A percentile compares a stretch with the other conserved stretches of the same genome.
phyloP scores from a whole-genome alignment of 2,797 vertebrate genomes.

The Salarias fasciatus region DNA sequence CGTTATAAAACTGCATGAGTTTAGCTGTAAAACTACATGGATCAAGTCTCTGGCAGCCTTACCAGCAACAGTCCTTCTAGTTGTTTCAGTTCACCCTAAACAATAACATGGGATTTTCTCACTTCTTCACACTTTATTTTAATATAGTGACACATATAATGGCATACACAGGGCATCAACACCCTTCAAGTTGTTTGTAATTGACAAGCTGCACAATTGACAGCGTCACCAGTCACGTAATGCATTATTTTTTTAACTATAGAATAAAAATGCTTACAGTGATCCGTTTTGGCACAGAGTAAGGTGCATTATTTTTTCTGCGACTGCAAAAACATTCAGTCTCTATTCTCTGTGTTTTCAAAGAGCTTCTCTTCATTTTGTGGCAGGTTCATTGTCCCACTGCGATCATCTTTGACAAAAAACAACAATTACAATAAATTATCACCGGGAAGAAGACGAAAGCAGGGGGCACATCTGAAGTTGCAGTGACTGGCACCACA shows the following conservation, averaged over 20 bases:
- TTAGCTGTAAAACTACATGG: too few relatives aligned
- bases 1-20: too few relatives aligned
- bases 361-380: constrained; percentile 13
- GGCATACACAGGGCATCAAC: background rate
- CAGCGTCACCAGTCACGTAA: constrained; percentile 3
- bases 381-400: constrained; percentile 11
- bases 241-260: background rate
- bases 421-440: constrained; percentile 29
- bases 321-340: constrained; percentile 34
- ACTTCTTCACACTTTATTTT: background rate
- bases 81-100: too few relatives aligned
- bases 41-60: too few relatives aligned
- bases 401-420: constrained; percentile 13
- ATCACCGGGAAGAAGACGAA: constrained; percentile 1
- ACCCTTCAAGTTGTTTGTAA: background rate
- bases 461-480: constrained; percentile 6
- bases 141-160: constrained; percentile 8
- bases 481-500: constrained; percentile 19
- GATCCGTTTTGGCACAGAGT: constrained; percentile 22
- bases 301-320: constrained; percentile 31
- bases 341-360: constrained; percentile 39
- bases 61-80: too few relatives aligned
- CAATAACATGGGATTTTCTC: too few relatives aligned
- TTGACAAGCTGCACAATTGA: background rate
- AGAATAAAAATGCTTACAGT: background rate